Percentiles rank a stretch among this genome's conserved stretches.
phyloP scores from a whole-genome alignment of 2,888 invertebrate species.

The Nudaria mundana region DNA sequence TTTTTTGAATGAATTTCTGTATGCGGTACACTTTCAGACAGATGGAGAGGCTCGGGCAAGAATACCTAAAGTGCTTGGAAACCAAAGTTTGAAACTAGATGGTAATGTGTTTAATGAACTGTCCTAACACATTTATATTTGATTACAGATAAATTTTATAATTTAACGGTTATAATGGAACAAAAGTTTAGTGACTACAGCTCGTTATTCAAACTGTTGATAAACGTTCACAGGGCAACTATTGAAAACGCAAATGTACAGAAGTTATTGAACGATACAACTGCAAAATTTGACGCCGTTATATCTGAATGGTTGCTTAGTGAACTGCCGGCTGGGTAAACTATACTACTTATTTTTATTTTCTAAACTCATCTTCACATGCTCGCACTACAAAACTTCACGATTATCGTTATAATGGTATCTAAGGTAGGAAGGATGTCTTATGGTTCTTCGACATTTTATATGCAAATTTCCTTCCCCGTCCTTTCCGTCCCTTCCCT shows the following conservation, averaged over 20 bases:
- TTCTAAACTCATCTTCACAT: too few relatives aligned
- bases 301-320: conserved; percentile 36
- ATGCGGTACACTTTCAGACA: too few relatives aligned
- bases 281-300: conserved; percentile 34
- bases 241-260: conserved; percentile 12
- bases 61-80: too few relatives aligned
- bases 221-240: background rate
- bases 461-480: too few relatives aligned
- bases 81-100: too few relatives aligned
- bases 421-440: background rate
- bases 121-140: too few relatives aligned
- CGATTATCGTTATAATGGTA: background rate
- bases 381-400: background rate
- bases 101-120: too few relatives aligned
- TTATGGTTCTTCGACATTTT: background rate
- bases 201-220: background rate
- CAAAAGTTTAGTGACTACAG: conserved; percentile 1
- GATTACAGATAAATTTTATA: conserved; percentile 3
- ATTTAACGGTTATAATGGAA: conserved; percentile 1
- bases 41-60: too few relatives aligned
- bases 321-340: conserved; percentile 34
- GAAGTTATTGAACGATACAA: conserved; percentile 28
- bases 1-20: too few relatives aligned
- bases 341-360: too few relatives aligned
- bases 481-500: background rate